phyloP scores from a whole-genome alignment of 1,140 invertebrate genomes.

The Drosophila truncata region DNA sequence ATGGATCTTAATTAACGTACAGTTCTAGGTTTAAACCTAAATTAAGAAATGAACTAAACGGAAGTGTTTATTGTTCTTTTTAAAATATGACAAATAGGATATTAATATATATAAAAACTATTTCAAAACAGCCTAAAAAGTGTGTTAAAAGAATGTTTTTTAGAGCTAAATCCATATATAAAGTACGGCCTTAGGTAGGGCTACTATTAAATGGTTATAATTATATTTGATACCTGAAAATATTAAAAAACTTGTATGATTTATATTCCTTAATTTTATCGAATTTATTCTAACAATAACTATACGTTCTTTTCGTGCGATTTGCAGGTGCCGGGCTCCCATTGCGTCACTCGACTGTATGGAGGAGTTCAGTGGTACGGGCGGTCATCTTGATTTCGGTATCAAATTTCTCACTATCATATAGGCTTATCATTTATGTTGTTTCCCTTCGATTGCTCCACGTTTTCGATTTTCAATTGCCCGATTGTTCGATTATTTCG shows the following conservation, averaged over 20 bases:
- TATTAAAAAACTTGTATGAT: neutral
- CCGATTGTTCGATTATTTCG: conserved; percentile 16
- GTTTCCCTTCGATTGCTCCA: conserved; percentile 58
- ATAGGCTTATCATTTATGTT: conserved; percentile 72
- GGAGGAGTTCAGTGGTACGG: conserved; percentile 93
- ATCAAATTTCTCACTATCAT: conserved; percentile 85
- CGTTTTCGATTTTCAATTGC: conserved; percentile 41
- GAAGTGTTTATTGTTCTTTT: too few relatives aligned
- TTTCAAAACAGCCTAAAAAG: too few relatives aligned
- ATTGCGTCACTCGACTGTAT: conserved; percentile 96
- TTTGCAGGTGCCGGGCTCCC: conserved; percentile 92
- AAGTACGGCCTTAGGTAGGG: neutral
- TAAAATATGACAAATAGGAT: too few relatives aligned
- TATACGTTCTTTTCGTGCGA: conserved; percentile 52
- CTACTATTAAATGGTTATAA: neutral
- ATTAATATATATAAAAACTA: too few relatives aligned
- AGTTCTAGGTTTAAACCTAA: too few relatives aligned
- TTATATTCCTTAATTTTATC: neutral
- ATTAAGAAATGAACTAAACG: too few relatives aligned
- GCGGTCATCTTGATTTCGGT: conserved; percentile 86
- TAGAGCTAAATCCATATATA: neutral
- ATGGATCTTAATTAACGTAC: too few relatives aligned
- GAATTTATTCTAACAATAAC: neutral
- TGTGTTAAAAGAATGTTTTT: too few relatives aligned
- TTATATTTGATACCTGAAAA: neutral